phyloP scores from a whole-genome alignment of 2,888 invertebrate species.

The Tetropium fuscum region DNA sequence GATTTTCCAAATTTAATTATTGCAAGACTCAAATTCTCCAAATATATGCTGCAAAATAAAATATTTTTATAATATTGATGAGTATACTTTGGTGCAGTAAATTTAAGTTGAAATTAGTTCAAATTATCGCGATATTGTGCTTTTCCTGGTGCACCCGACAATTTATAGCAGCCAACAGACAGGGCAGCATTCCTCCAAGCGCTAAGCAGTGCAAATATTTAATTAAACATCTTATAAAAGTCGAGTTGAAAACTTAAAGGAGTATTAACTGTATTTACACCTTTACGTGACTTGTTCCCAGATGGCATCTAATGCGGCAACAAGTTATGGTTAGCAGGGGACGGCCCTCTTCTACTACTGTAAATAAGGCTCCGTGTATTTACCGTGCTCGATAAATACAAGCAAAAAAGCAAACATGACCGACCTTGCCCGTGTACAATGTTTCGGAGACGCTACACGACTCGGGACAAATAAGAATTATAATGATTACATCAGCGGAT shows the following conservation, averaged over 20 bases:
- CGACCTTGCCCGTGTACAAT: constrained; percentile 26
- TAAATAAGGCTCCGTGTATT: constrained; percentile 9
- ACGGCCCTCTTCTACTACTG: constrained; percentile 7
- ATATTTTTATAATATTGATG: too few species aligned
- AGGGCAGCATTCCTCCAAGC: constrained; percentile 21
- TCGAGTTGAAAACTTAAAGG: constrained; percentile 37
- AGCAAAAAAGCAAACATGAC: constrained; percentile 17
- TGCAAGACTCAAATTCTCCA: too few species aligned
- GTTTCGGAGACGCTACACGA: constrained; percentile 15
- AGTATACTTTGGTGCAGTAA: too few species aligned
- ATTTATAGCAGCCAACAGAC: constrained; percentile 9
- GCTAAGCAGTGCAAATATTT: constrained; percentile 34
- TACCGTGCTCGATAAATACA: constrained; percentile 13
- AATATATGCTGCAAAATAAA: too few species aligned
- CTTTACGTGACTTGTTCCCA: constrained; percentile 45
- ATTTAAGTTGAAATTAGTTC: too few species aligned
- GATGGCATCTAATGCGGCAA: constrained; percentile 38
- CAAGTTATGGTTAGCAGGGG: constrained; percentile 31
- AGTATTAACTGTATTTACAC: constrained; percentile 48
- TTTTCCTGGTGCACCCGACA: background rate
- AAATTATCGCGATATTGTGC: too few species aligned
- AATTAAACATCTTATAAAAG: constrained; percentile 40
- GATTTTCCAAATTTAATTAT: too few species aligned
- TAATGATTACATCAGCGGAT: constrained; percentile 23
- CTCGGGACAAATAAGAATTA: constrained; percentile 17